These are phyloP conservation scores for Protosalanx chinensis DNA, from an alignment of 2,797 vertebrate genomes.

Conservation along the genomic window DNA sequence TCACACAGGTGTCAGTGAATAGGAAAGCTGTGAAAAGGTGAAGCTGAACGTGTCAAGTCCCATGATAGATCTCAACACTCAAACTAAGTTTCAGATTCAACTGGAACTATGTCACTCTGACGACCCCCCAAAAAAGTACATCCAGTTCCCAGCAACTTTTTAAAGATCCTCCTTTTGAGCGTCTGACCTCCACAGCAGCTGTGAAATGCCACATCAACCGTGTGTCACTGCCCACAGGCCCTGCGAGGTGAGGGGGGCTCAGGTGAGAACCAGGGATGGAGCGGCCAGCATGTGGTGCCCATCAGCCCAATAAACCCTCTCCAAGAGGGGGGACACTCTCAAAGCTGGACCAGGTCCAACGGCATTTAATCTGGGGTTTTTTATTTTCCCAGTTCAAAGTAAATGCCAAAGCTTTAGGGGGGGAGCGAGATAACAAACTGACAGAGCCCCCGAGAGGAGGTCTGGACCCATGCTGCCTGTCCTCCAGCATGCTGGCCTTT, in stretches of 20 bases:
- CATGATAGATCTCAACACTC: too few species aligned
- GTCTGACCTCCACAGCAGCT: neutral
- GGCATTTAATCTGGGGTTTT: slow-evolving; percentile 65
- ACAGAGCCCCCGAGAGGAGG: too few species aligned
- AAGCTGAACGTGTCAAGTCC: too few species aligned
- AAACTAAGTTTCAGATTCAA: too few species aligned
- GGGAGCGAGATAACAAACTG: neutral
- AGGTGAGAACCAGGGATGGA: neutral
- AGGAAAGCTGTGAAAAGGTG: too few species aligned
- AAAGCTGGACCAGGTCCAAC: slow-evolving; percentile 51
- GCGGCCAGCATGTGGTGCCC: neutral
- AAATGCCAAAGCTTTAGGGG: slow-evolving; percentile 64
- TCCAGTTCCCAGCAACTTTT: neutral
- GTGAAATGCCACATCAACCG: neutral
- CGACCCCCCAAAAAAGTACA: neutral
- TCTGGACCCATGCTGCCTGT: slow-evolving; percentile 31
- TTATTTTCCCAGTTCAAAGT: slow-evolving; percentile 61
- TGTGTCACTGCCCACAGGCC: neutral
- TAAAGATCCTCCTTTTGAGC: too few species aligned
- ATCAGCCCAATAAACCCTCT: slow-evolving; percentile 11
- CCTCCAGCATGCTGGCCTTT: slow-evolving; percentile 21
- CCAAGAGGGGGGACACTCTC: slow-evolving; percentile 1
- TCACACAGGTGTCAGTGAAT: slow-evolving; percentile 3
- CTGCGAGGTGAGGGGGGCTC: neutral
- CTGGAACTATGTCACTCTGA: neutral